Percentiles rank a stretch among this genome's conserved stretches.
Evolutionary conservation across 2,888 invertebrate species (phyloP).

Genomic region (Ashinkailepas kermadecensis): DNA sequence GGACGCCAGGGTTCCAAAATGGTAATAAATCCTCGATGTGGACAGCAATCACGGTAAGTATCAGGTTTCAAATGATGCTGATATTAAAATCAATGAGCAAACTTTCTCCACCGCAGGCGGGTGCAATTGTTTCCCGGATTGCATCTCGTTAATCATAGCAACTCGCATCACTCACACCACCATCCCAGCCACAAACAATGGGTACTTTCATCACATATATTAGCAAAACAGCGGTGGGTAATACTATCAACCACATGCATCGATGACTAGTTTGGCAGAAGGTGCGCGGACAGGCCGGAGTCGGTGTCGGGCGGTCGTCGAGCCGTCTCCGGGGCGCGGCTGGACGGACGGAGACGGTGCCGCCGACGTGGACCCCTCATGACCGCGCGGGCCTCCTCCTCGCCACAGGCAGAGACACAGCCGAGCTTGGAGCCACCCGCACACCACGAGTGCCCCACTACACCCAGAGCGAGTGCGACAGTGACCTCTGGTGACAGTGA

Average conservation of each 20-base stretch:
- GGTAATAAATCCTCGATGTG: neutral
- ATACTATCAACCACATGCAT: neutral
- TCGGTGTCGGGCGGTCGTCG: neutral
- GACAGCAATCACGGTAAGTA: neutral
- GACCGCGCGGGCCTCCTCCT: neutral
- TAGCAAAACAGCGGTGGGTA: neutral
- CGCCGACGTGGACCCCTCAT: neutral
- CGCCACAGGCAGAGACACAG: neutral
- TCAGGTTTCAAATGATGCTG: neutral
- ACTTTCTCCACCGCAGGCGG: neutral
- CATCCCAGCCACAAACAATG: neutral
- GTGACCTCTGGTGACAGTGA: neutral
- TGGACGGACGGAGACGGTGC: neutral
- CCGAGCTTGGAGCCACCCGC: neutral
- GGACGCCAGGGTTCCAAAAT: neutral
- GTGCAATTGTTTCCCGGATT: neutral
- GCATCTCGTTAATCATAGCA: neutral
- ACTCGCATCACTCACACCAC: neutral
- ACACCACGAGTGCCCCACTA: neutral
- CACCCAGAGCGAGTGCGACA: conserved; percentile 22
- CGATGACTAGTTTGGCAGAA: neutral
- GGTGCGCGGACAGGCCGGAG: neutral
- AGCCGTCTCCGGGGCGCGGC: neutral
- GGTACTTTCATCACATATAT: neutral
- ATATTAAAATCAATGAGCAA: neutral